Evolutionary conservation across 2,888 invertebrate species (phyloP), one percentile per base, ranked within the genome.

Genomic region (Cheilosia soror): DNA sequence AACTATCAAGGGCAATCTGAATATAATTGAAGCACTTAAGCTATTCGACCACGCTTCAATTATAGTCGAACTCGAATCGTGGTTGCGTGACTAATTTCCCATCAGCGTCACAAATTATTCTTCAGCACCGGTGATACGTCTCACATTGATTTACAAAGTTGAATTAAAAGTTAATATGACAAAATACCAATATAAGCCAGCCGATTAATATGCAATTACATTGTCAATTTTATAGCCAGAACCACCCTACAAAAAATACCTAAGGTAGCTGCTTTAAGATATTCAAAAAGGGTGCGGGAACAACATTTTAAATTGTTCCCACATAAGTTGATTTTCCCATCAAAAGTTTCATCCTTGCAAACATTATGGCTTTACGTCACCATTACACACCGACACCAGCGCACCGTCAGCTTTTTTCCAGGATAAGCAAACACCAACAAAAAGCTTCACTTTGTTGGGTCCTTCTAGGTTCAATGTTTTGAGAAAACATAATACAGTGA

Each of bases 401-500:
- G 5, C 15, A 13, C 15, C 15, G 33, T 37, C 31, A 55, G 44
- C 62, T 62, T 77, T 77, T 71, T 49, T 20, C 20, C 29, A 51
- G 47, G 31, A 58, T 65, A 42, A 63, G 69, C 49, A 63, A 72
- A 72, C 71, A 71, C 37, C 11, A 51, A 51, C 33, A 40, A 49
- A 71, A 78, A 78, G 37, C 72, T 72, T 63, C 31, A 49, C 57
- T 42, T 58, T 57, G 40, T 65, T 49, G 31, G 25, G 44, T 71
- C 71, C 69, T 37, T 58, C n/a, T 44, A 63, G 31, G 71, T 62
- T 71, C 47, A 57, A 71, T 20, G 20, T 55, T 57, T 71, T 78
- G 31, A 57, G 40, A 71, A 76, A 78, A 62, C 47, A 71, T 57
- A 62, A 63, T 63, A 71, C 71, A 65, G 49, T 49, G 37, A 60